phyloP scores from a whole-genome alignment of 1,140 invertebrate species.

The Aphaenogaster ashmeadi region DNA sequence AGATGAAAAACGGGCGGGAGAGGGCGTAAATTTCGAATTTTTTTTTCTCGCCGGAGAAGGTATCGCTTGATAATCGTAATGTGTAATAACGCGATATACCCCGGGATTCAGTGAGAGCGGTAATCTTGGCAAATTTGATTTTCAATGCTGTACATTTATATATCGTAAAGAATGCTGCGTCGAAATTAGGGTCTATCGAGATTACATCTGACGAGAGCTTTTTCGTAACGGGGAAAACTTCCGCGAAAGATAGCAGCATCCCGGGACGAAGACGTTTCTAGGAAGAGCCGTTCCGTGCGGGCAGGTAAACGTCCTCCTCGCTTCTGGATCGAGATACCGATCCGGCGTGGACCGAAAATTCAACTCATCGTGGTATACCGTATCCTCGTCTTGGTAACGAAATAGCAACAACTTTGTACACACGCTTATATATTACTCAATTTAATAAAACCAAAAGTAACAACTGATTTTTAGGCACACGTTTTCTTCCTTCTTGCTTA shows the following conservation, averaged over 20 bases:
- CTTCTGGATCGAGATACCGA: constrained; percentile 19
- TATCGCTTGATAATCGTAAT: constrained; percentile 12
- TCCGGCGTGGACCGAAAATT: constrained; percentile 26
- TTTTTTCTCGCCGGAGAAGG: not conserved
- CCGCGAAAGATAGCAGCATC: constrained; percentile 4
- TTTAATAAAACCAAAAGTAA: not conserved
- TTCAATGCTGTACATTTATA: not conserved
- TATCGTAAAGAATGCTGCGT: not conserved
- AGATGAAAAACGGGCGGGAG: constrained; percentile 24
- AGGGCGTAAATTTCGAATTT: constrained; percentile 8
- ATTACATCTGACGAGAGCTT: constrained; percentile 2
- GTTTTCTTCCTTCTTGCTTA: not conserved
- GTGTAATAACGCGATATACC: not conserved
- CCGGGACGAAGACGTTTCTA: constrained; percentile 18
- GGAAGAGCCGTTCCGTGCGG: constrained; percentile 33
- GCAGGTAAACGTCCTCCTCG: constrained; percentile 37
- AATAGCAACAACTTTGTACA: not conserved
- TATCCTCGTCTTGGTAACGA: not conserved
- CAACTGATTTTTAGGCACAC: not conserved
- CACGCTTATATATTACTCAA: not conserved
- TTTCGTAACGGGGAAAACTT: constrained; percentile 9
- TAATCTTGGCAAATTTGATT: constrained; percentile 8
- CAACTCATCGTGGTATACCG: not conserved
- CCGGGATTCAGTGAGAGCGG: not conserved
- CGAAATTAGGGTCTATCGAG: not conserved